Evolutionary conservation across 1,140 invertebrate genomes (phyloP).

Genomic region (Drosophila gunungcola): DNA sequence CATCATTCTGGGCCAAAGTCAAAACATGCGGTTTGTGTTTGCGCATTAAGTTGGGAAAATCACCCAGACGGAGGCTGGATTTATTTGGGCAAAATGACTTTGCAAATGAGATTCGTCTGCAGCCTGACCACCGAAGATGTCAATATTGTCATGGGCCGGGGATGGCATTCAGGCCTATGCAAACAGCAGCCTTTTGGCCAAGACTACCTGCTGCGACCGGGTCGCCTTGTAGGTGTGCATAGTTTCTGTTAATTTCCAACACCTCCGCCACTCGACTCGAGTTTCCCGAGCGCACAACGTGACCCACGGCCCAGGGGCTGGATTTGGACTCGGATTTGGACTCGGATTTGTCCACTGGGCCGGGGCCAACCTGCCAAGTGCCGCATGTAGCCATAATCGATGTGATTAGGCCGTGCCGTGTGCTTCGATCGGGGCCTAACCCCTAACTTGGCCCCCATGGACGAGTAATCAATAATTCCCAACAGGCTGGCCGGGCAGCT

Average conservation of each 20-base stretch:
- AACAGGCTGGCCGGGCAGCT: slow-evolving; percentile 40
- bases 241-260: slow-evolving; percentile 76
- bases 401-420: slow-evolving; percentile 76
- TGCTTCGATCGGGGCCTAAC: slow-evolving; percentile 29
- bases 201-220: slow-evolving; percentile 59
- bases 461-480: slow-evolving; percentile 75
- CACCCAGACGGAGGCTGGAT: slow-evolving; percentile 69
- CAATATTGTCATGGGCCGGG: slow-evolving; percentile 74
- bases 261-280: slow-evolving; percentile 63
- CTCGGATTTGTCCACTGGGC: slow-evolving; percentile 1
- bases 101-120: slow-evolving; percentile 78
- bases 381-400: slow-evolving; percentile 73
- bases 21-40: slow-evolving; percentile 73
- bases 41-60: slow-evolving; percentile 57
- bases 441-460: slow-evolving; percentile 47
- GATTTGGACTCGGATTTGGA: slow-evolving; percentile 49
- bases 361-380: slow-evolving; percentile 52
- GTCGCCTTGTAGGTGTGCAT: slow-evolving; percentile 60
- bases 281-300: slow-evolving; percentile 51
- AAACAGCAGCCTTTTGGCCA: slow-evolving; percentile 54
- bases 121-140: slow-evolving; percentile 57
- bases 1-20: slow-evolving; percentile 60
- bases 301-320: slow-evolving; percentile 64
- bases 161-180: slow-evolving; percentile 46
- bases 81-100: slow-evolving; percentile 84